phyloP scores from a whole-genome alignment of 2,888 invertebrate species.

The Tryphoninae sp. region DNA sequence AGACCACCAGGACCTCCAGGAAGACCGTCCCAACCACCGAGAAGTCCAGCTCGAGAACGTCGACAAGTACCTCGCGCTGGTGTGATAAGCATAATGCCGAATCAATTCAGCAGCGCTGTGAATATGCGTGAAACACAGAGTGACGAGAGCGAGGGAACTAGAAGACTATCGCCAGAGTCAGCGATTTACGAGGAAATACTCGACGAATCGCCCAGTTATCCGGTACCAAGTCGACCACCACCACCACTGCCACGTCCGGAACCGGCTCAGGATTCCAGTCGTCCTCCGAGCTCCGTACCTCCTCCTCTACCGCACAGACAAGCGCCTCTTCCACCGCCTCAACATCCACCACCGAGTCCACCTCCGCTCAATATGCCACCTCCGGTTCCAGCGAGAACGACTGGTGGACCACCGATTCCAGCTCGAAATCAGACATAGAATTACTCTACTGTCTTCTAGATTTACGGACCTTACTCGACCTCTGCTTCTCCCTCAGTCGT shows the following conservation, averaged over 20 bases:
- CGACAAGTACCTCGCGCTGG: slow-evolving; percentile 76
- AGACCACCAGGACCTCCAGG: slow-evolving; percentile 82
- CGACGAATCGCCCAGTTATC: slow-evolving; percentile 75
- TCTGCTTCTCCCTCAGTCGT: not conserved
- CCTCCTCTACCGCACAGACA: slow-evolving; percentile 78
- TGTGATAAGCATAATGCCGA: slow-evolving; percentile 77
- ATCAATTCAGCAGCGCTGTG: slow-evolving; percentile 69
- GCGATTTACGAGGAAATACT: slow-evolving; percentile 80
- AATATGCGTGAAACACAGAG: slow-evolving; percentile 37
- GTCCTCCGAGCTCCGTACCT: slow-evolving; percentile 73
- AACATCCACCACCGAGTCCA: slow-evolving; percentile 79
- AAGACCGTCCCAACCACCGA: slow-evolving; percentile 77
- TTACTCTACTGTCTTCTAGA: not conserved
- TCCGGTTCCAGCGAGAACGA: slow-evolving; percentile 84
- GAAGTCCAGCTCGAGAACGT: slow-evolving; percentile 75
- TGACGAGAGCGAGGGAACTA: slow-evolving; percentile 64
- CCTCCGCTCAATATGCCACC: slow-evolving; percentile 82
- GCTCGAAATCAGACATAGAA: slow-evolving; percentile 81
- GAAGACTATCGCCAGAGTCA: slow-evolving; percentile 76
- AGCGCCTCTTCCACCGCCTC: slow-evolving; percentile 76
- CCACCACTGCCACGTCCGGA: slow-evolving; percentile 77
- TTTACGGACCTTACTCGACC: not conserved
- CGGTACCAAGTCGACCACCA: slow-evolving; percentile 78
- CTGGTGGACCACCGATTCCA: slow-evolving; percentile 86
- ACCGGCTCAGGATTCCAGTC: slow-evolving; percentile 68